Base-by-base conservation (phyloP, 2,888 invertebrate species). In the Dysmachus trigonus region DNA sequence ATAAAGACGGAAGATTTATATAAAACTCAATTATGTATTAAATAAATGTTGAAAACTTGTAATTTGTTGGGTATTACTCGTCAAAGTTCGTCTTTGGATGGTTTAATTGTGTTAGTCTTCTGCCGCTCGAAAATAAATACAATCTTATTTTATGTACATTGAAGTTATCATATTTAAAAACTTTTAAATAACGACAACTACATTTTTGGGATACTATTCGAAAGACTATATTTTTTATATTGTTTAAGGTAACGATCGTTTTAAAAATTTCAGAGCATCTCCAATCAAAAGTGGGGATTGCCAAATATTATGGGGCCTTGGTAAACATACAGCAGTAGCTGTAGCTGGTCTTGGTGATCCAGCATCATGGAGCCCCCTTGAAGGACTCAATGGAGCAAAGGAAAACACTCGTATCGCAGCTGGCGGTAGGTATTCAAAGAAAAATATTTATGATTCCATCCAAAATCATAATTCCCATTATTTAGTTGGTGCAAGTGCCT, bases 361-460 rank as follows among this genome's bases (percentile, higher is more conserved):
- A 89, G 94, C 22, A 94, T 89, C 93, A 93, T 85, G 93, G 94
- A 3, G 95, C 93, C 89, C 94, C 94, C 90, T 92, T 92, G 96
- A 96, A 90, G 93, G 94, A 89, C 90, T 95, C 87, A 95, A 96
- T 89, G 95, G 95, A 91, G 93, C 93, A 73, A 94, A 94, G 89
- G 96, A 96, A 91, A 94, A 95, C 71, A 94, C 96, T 86, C 91
- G 96, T 88, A 91, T 93, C 87, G 96, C 95, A 13, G 93, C 95
- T 8, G 87, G 93, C 0, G 82, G 86, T 86, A 73, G 15, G 15
- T 33, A 22, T 8, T 30, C 8, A 22, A 31, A 0, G 10, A 22
- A 31, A 0, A 22, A 81, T 31, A 31, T 53, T 53, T 82, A 31
- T 53, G 6, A 8, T 53, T 81, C 15, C 30, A 51, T 27, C 10